phyloP scores from a whole-genome alignment of 1,140 invertebrate genomes.

The Drosophila jambulina region DNA sequence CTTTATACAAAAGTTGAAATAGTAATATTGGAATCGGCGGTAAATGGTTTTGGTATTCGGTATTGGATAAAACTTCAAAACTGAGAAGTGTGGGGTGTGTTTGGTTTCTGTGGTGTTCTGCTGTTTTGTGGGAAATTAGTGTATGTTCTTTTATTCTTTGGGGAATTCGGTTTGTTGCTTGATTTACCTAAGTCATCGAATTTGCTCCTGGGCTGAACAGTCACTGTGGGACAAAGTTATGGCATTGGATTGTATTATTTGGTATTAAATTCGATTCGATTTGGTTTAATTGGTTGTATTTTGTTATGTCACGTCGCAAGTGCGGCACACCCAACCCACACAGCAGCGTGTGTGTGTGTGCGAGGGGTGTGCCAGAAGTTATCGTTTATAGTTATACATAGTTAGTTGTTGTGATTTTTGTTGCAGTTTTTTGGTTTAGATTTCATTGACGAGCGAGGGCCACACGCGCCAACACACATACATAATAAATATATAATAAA shows the following conservation, averaged over 20 bases:
- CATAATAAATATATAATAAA: constrained; percentile 64
- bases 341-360: constrained; percentile 2
- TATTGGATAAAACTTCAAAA: constrained; percentile 59
- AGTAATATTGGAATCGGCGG: constrained; percentile 27
- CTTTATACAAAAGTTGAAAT: constrained; percentile 66
- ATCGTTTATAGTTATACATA: constrained; percentile 51
- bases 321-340: constrained; percentile 26
- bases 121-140: constrained; percentile 25
- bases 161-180: constrained; percentile 53
- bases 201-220: constrained; percentile 90
- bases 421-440: constrained; percentile 44
- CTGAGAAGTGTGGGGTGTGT: constrained; percentile 53
- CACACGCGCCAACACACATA: constrained; percentile 65
- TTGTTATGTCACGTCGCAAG: constrained; percentile 38
- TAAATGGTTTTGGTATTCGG: constrained; percentile 22
- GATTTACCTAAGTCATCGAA: constrained; percentile 90
- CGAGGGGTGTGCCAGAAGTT: constrained; percentile 22
- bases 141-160: constrained; percentile 36
- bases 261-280: constrained; percentile 61
- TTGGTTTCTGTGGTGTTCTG: constrained; percentile 27
- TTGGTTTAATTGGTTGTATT: constrained; percentile 57
- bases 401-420: constrained; percentile 49
- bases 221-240: constrained; percentile 87
- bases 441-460: constrained; percentile 46
- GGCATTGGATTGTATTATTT: constrained; percentile 81